phyloP scores from a whole-genome alignment of 2,797 vertebrate species.

The Onychomys leucogaster region DNA sequence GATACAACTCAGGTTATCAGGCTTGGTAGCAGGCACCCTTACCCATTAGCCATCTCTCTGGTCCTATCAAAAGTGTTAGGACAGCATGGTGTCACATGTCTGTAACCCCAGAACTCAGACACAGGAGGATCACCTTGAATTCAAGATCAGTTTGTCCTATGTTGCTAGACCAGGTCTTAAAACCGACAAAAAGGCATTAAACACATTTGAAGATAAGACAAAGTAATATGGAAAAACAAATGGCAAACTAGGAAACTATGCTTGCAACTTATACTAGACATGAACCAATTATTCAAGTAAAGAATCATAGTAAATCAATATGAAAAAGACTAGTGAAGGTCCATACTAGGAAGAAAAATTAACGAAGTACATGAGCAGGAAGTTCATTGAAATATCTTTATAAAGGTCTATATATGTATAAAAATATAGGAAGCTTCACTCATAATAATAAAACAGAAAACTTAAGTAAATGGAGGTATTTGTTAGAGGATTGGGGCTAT shows the following conservation, averaged over 20 bases:
- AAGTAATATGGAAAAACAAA: constrained; percentile 14
- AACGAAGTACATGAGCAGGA: not conserved
- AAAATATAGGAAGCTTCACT: constrained; percentile 34
- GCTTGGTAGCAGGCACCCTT: not conserved
- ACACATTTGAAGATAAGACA: not conserved
- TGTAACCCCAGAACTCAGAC: not conserved
- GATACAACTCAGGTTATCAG: not conserved
- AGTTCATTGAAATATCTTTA: not conserved
- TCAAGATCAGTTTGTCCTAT: not conserved
- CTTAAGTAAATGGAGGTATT: constrained; percentile 9
- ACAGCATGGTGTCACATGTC: not conserved
- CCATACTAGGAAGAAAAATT: constrained; percentile 21
- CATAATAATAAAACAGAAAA: constrained; percentile 23
- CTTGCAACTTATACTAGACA: not conserved
- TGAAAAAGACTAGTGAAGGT: not conserved
- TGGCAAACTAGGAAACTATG: not conserved
- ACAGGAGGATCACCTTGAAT: not conserved
- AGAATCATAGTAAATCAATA: not conserved
- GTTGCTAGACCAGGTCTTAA: not conserved
- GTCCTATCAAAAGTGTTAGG: not conserved
- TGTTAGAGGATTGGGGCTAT: not conserved
- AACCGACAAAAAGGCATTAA: not conserved
- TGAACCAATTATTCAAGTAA: constrained; percentile 28
- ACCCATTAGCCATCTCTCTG: not conserved
- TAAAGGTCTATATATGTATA: not conserved